A percentile compares a stretch with the other conserved stretches of the same genome.
These are phyloP conservation scores for Drosophila greeni DNA, from an alignment of 2,888 invertebrate genomes.

Conservation along the genomic window DNA sequence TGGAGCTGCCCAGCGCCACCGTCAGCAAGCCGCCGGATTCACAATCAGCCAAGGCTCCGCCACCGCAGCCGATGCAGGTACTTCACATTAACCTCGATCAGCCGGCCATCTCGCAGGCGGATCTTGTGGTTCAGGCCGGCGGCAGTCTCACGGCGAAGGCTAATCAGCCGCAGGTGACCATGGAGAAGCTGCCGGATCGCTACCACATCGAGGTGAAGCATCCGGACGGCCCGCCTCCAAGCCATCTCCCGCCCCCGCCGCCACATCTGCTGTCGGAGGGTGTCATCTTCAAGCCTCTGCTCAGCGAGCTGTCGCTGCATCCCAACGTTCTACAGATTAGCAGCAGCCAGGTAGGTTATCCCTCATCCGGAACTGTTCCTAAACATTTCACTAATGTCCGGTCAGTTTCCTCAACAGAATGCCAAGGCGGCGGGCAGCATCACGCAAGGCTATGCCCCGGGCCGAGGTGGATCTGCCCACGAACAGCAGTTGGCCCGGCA, in stretches of 20 bases:
- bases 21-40: conserved; percentile 71
- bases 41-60: conserved; percentile 70
- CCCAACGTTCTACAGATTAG: conserved; percentile 76
- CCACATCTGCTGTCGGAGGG: conserved; percentile 75
- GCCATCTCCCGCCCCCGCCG: conserved; percentile 70
- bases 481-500: conserved; percentile 72
- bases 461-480: conserved; percentile 79
- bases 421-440: conserved; percentile 90
- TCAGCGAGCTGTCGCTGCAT: conserved; percentile 76
- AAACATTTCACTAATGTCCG: not conserved
- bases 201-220: conserved; percentile 78
- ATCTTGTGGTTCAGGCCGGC: conserved; percentile 58
- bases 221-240: conserved; percentile 62
- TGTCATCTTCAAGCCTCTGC: conserved; percentile 75
- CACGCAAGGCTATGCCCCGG: conserved; percentile 90
- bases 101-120: conserved; percentile 74
- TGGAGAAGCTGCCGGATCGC: conserved; percentile 78
- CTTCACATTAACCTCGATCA: conserved; percentile 78
- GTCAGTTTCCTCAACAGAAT: conserved; percentile 78
- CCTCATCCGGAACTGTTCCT: not conserved
- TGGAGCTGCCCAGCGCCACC: conserved; percentile 73
- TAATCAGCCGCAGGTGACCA: conserved; percentile 77
- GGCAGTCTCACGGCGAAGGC: conserved; percentile 61
- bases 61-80: conserved; percentile 74
- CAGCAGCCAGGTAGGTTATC: conserved; percentile 43